phyloP scores from a whole-genome alignment of 2,888 invertebrate species.

The Tipula unca region DNA sequence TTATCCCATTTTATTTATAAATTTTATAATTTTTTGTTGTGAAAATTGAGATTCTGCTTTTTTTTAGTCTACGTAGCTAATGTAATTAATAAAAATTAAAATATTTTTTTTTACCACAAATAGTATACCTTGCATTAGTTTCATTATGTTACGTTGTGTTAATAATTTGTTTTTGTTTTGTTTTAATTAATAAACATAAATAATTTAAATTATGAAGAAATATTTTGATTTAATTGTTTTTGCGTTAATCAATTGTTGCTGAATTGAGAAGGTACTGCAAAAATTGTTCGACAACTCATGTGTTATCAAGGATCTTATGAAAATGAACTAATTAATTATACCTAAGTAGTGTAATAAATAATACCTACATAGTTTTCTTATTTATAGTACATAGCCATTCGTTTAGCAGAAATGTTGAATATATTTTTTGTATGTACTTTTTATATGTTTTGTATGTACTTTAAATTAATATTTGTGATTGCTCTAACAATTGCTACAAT shows the following conservation, averaged over 20 bases:
- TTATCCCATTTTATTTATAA: background rate
- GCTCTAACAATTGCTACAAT: background rate
- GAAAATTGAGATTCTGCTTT: background rate
- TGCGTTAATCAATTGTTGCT: no score
- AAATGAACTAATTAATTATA: background rate
- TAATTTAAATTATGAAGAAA: background rate
- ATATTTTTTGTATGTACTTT: background rate
- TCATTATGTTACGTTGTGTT: constrained; percentile 15
- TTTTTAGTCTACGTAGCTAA: background rate
- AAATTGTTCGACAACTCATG: no score
- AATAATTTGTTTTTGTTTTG: background rate
- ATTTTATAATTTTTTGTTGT: background rate
- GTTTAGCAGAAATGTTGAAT: background rate
- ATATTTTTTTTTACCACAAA: constrained; percentile 14
- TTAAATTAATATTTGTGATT: background rate
- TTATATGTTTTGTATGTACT: background rate
- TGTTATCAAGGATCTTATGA: no score
- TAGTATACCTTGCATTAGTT: constrained; percentile 18
- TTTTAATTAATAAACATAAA: background rate
- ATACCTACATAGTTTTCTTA: background rate
- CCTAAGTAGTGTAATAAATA: background rate
- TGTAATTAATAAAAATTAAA: background rate
- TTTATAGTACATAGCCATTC: background rate
- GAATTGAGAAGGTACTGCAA: no score
- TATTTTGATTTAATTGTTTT: background rate